Percentiles rank a stretch among this genome's conserved stretches.
Evolutionary conservation across 2,888 invertebrate species (phyloP).

Genomic region (Notodonta ziczac): DNA sequence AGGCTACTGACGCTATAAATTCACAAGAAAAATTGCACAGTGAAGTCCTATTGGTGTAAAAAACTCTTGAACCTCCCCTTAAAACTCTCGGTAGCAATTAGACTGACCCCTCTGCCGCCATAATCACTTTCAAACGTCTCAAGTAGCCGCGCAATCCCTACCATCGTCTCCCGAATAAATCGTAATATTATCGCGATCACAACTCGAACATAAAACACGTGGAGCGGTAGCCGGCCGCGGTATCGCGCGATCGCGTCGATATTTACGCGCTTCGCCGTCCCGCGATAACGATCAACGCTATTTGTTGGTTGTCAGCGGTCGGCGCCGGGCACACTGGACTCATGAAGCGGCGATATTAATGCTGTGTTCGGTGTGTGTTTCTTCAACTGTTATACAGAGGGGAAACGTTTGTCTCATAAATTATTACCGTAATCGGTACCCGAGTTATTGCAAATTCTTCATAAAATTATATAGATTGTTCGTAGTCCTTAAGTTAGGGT

Average conservation of each 20-base stretch:
- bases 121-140: constrained; percentile 57
- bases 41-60: too few species aligned
- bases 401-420: too few species aligned
- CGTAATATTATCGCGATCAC: constrained; percentile 70
- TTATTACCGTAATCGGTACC: too few species aligned
- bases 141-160: constrained; percentile 58
- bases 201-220: constrained; percentile 64
- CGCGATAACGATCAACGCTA: constrained; percentile 74
- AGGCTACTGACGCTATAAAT: too few species aligned
- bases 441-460: too few species aligned
- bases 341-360: not conserved
- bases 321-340: constrained; percentile 44
- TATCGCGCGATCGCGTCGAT: constrained; percentile 35
- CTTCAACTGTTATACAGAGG: too few species aligned
- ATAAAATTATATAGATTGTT: too few species aligned
- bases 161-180: constrained; percentile 65
- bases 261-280: constrained; percentile 42
- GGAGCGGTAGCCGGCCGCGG: constrained; percentile 51
- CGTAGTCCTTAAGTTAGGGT: too few species aligned
- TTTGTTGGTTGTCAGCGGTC: constrained; percentile 61
- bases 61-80: too few species aligned
- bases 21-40: too few species aligned
- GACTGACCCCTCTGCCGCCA: constrained; percentile 26
- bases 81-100: not conserved
- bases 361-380: too few species aligned